Conservation (phyloP, 2,888 invertebrate genomes). For the Endotricha flammealis region DNA sequence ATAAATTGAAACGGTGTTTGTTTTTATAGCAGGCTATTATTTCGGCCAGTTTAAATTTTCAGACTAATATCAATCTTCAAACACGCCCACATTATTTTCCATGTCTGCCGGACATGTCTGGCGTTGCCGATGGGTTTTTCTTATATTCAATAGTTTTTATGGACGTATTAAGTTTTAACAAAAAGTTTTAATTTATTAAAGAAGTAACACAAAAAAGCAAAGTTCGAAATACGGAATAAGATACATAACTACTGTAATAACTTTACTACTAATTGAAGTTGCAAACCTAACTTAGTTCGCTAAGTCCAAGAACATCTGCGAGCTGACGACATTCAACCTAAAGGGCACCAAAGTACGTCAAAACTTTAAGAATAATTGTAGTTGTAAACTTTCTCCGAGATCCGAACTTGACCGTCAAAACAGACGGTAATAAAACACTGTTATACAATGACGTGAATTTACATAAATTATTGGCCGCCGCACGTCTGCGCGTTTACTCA, state of each 20-base stretch:
- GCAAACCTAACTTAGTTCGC: constrained; percentile 1
- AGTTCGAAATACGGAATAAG: too few species aligned
- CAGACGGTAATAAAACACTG: constrained; percentile 69
- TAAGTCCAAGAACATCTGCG: constrained; percentile 7
- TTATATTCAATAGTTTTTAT: too few species aligned
- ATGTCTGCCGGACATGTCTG: too few species aligned
- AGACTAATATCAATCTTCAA: too few species aligned
- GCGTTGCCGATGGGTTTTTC: too few species aligned
- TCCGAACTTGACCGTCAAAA: constrained; percentile 74
- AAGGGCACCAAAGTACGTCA: constrained; percentile 9
- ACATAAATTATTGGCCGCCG: constrained; percentile 75
- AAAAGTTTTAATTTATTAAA: too few species aligned
- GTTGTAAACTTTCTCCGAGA: constrained; percentile 56
- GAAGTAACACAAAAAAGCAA: too few species aligned
- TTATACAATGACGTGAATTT: constrained; percentile 72
- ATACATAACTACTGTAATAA: too few species aligned
- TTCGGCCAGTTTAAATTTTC: too few species aligned
- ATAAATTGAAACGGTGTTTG: constrained; percentile 24
- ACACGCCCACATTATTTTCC: too few species aligned
- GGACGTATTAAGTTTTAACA: too few species aligned
- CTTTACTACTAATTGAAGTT: too few species aligned
- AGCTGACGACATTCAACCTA: constrained; percentile 1
- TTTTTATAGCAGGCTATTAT: constrained; percentile 15
- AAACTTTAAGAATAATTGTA: constrained; percentile 36
- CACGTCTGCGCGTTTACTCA: constrained; percentile 56